Base-by-base conservation (phyloP, 2,888 invertebrate species). In the Nomada ruficornis region DNA sequence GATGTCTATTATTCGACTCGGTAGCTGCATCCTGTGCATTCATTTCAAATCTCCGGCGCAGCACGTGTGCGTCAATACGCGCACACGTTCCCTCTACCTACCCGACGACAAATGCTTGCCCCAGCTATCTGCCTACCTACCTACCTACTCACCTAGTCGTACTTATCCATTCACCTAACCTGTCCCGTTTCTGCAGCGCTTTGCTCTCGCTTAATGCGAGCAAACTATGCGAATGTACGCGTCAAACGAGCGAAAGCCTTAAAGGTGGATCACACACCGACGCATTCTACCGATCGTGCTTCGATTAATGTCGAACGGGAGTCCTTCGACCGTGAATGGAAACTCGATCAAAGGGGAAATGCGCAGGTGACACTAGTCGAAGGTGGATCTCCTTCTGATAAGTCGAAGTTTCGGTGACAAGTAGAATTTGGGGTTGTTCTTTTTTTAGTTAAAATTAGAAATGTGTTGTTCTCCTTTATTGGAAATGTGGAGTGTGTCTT, bases 81-180 rank as follows among this genome's bases (percentile, higher is more conserved):
- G 76, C 75, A 72, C 80, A 67, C 78, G 82, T 82, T 79, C 47
- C 77, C 63, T 83, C 81, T 68, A 70, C 80, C 76, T 77, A 85
- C 75, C 82, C 80, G 57, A 42, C 15, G 47, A 67, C 55, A 79
- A 69, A 63, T 20, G 68, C 42, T 55, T 77, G 76, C 74, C 64
- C 69, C 60, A 86, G 81, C 84, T 80, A 86, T 78, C 79, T 83
- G 73, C 80, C 87, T 83, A 88, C 89, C 88, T 82, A 85, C 77
- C 89, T 88, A 90, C 90, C 90, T 90, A 90, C 88, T 90, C 89
- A 90, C 90, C 90, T 90, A 90, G 90, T 90, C 90, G 82, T 29
- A 68, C 26, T 20, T 87, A 86, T 89, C 87, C 86, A 88, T 86
- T 90, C 89, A 86, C 89, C 81, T 73, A 85, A 84, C 79, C 74